Conservation (phyloP, 2,113 vertebrate species). For the Microcebus jonahi region DNA sequence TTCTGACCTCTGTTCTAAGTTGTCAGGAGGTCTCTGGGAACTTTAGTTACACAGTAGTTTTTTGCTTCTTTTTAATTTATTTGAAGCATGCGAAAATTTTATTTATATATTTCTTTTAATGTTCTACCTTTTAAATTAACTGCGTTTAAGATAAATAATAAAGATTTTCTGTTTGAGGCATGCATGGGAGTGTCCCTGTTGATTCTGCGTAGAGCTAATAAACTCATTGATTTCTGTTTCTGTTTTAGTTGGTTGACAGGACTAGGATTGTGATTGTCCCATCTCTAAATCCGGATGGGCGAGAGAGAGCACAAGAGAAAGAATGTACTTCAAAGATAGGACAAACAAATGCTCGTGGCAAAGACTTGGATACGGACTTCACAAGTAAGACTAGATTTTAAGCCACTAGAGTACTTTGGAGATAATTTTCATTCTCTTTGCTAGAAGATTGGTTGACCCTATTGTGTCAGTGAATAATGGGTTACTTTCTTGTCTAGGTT, state of each 20-base stretch:
- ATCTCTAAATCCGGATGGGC: conserved; percentile 96
- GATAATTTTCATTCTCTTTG: conserved; percentile 15
- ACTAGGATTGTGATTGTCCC: conserved; percentile 96
- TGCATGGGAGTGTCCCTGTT: not conserved
- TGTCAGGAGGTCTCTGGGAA: not conserved
- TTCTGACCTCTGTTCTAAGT: conserved; percentile 5
- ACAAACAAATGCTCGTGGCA: conserved; percentile 88
- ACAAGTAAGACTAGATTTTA: conserved; percentile 87
- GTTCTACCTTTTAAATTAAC: conserved; percentile 34
- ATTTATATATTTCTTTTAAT: not conserved
- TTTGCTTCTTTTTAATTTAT: conserved; percentile 30
- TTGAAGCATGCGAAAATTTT: conserved; percentile 45
- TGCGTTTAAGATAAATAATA: conserved; percentile 46
- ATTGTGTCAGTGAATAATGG: not conserved
- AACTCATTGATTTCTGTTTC: conserved; percentile 53
- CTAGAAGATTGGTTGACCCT: conserved; percentile 9
- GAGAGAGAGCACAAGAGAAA: conserved; percentile 92
- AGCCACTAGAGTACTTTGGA: not conserved
- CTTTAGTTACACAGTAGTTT: not conserved
- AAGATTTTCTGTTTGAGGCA: not conserved
- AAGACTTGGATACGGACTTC: conserved; percentile 96
- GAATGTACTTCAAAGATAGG: conserved; percentile 91
- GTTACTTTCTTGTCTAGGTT: conserved; percentile 2
- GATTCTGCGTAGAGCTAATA: not conserved
- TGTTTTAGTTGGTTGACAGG: conserved; percentile 92